phyloP scores from a whole-genome alignment of 2,888 invertebrate species.

The Agrotis clavis region DNA sequence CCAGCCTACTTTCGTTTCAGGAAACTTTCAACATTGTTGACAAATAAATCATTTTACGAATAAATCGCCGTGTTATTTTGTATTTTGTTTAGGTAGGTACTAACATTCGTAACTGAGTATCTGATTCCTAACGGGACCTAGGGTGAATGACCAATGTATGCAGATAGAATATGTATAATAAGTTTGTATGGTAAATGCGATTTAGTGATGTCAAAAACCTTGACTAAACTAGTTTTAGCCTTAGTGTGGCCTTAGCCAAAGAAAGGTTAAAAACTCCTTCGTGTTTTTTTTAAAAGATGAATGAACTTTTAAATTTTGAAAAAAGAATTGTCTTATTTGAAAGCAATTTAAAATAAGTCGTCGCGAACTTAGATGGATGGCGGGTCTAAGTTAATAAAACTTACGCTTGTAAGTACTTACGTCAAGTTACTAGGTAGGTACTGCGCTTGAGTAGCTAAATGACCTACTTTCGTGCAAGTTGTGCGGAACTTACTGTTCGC shows the following conservation, averaged over 20 bases:
- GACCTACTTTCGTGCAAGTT: slow-evolving; percentile 48
- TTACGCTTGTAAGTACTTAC: slow-evolving; percentile 23
- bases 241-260: slow-evolving; percentile 8
- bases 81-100: slow-evolving; percentile 67
- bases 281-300: slow-evolving; percentile 1
- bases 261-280: slow-evolving; percentile 21
- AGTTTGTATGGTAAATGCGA: slow-evolving; percentile 36
- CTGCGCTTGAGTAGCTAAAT: slow-evolving; percentile 46
- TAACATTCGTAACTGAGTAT: slow-evolving; percentile 47
- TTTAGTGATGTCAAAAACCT: slow-evolving; percentile 49
- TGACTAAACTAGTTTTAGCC: slow-evolving; percentile 40
- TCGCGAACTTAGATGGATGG: background rate
- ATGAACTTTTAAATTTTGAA: background rate
- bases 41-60: slow-evolving; percentile 41
- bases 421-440: slow-evolving; percentile 49
- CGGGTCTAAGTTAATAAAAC: slow-evolving; percentile 28
- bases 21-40: slow-evolving; percentile 37
- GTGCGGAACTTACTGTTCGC: slow-evolving; percentile 44
- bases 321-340: background rate
- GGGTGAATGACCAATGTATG: slow-evolving; percentile 59
- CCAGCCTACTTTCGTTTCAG: slow-evolving; percentile 43
- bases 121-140: slow-evolving; percentile 52
- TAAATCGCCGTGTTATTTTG: slow-evolving; percentile 12
- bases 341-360: background rate
- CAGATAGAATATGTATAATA: slow-evolving; percentile 20